A percentile compares a stretch with the other conserved stretches of the same genome.
Conservation (phyloP, 1,140 invertebrate genomes). For the Acromyrmex heyeri region DNA sequence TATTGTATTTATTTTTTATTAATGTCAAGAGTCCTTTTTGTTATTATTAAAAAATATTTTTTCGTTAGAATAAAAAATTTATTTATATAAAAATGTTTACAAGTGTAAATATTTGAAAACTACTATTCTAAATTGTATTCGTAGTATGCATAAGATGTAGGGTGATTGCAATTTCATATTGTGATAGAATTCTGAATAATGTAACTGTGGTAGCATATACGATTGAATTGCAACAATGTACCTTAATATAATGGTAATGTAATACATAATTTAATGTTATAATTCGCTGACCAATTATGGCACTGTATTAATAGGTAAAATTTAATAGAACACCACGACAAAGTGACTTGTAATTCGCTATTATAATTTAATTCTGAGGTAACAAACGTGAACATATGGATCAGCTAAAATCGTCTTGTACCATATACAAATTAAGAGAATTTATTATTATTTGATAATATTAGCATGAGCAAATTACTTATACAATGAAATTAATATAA, state of each 20-base stretch:
- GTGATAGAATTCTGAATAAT: constrained; percentile 45
- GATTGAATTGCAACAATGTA: constrained; percentile 51
- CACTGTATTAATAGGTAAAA: constrained; percentile 53
- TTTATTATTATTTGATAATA: constrained; percentile 7
- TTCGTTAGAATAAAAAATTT: background rate
- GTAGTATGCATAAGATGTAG: background rate
- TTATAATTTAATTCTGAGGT: constrained; percentile 32
- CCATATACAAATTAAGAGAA: constrained; percentile 1
- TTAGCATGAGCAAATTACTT: background rate
- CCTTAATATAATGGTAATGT: constrained; percentile 41
- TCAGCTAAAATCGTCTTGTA: constrained; percentile 23
- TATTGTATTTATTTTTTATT: too few relatives aligned
- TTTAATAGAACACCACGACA: constrained; percentile 46
- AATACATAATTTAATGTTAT: constrained; percentile 57
- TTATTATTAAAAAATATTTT: background rate
- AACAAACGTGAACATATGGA: background rate
- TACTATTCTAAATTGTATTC: background rate
- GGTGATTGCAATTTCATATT: constrained; percentile 16
- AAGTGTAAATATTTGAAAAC: background rate
- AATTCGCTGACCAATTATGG: constrained; percentile 53
- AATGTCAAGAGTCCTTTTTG: too few relatives aligned
- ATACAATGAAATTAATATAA: constrained; percentile 1
- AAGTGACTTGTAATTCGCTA: constrained; percentile 44
- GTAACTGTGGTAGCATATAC: background rate
- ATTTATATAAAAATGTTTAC: background rate